phyloP scores from a whole-genome alignment of 2,888 invertebrate genomes.

The Philopedon plagiatum region DNA sequence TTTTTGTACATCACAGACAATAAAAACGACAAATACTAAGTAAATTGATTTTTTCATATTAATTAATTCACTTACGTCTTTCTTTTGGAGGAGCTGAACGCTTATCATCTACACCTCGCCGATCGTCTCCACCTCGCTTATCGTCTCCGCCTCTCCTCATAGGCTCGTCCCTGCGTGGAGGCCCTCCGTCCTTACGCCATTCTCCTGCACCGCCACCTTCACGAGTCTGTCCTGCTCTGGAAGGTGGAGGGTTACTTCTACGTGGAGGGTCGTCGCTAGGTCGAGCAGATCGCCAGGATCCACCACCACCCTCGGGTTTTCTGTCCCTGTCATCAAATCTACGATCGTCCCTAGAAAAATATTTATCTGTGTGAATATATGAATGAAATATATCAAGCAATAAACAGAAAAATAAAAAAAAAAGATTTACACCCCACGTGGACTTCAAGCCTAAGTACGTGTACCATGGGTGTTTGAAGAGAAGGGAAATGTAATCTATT shows the following conservation, averaged over 20 bases:
- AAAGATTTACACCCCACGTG: too few relatives aligned
- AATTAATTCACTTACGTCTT: conserved; percentile 61
- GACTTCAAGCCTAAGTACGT: too few relatives aligned
- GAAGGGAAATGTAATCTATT: too few relatives aligned
- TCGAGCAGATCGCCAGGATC: conserved; percentile 46
- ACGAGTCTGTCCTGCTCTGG: conserved; percentile 38
- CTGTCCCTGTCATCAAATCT: conserved; percentile 38
- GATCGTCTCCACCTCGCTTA: conserved; percentile 25
- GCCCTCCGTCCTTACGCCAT: conserved; percentile 34
- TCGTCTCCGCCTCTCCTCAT: conserved; percentile 49
- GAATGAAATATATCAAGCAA: too few relatives aligned
- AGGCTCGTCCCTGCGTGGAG: conserved; percentile 54
- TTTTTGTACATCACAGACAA: too few relatives aligned
- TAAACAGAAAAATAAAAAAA: too few relatives aligned
- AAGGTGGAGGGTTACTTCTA: conserved; percentile 35
- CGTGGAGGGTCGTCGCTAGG: conserved; percentile 42
- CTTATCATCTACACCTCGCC: conserved; percentile 44
- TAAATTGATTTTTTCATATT: too few relatives aligned
- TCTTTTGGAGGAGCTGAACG: conserved; percentile 58
- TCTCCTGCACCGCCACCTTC: conserved; percentile 51
- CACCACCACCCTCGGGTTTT: conserved; percentile 37
- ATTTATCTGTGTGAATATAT: too few relatives aligned
- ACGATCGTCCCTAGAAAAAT: conserved; percentile 10
- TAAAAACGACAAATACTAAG: too few relatives aligned
- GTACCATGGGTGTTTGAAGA: too few relatives aligned